phyloP scores from a whole-genome alignment of 2,113 vertebrate species.

The Engystomops pustulosus region DNA sequence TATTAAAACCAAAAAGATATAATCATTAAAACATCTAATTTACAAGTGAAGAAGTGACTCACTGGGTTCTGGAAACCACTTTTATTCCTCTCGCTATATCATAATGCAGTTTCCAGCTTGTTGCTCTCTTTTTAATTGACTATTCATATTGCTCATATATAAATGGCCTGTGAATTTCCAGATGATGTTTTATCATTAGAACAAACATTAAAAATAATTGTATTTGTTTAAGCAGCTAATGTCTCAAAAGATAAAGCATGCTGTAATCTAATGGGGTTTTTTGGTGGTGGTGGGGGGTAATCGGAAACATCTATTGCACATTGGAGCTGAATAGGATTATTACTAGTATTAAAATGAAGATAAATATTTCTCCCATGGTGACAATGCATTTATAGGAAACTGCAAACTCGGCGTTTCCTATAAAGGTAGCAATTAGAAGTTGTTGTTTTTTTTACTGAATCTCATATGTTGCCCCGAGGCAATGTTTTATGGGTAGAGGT shows the following conservation, averaged over 20 bases:
- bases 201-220: conserved; percentile 54
- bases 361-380: conserved; percentile 32
- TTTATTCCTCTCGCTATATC: not conserved
- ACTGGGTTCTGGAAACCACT: not conserved
- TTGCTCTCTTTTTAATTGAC: conserved; percentile 42
- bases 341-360: conserved; percentile 15
- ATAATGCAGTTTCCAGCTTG: conserved; percentile 6
- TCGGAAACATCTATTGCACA: not conserved
- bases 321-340: conserved; percentile 1
- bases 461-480: not conserved
- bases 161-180: conserved; percentile 34
- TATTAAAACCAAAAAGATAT: not conserved
- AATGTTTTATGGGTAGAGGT: not conserved
- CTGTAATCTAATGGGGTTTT: conserved; percentile 29
- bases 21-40: not conserved
- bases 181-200: conserved; percentile 34
- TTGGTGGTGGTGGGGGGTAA: not conserved
- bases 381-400: conserved; percentile 15
- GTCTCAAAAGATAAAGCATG: conserved; percentile 26
- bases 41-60: not conserved
- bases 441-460: not conserved
- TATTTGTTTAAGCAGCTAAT: conserved; percentile 45
- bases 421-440: conserved; percentile 33
- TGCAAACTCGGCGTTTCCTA: conserved; percentile 31
- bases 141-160: conserved; percentile 4